Percentiles rank a stretch among this genome's conserved stretches.
Evolutionary conservation across 2,797 vertebrate species (phyloP).

Genomic region (Poecilia gillii): DNA sequence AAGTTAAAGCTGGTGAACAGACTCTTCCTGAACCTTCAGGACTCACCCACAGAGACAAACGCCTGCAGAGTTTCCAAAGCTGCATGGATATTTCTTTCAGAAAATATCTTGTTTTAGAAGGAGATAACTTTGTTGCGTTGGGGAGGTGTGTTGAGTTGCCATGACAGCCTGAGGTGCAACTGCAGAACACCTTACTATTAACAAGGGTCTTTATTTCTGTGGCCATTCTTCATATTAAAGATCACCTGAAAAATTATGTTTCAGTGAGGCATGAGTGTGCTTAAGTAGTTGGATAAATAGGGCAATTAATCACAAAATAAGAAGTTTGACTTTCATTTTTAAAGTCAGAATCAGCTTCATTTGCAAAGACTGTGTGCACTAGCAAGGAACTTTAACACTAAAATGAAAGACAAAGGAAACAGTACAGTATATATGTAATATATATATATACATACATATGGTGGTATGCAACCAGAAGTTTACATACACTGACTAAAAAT

Average conservation of each 20-base stretch:
- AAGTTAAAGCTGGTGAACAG: background rate
- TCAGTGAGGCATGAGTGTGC: background rate
- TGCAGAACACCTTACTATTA: background rate
- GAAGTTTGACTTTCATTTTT: background rate
- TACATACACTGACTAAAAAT: background rate
- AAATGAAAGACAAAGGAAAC: background rate
- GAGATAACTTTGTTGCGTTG: background rate
- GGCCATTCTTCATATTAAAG: background rate
- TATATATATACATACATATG: no score
- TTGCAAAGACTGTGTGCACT: background rate
- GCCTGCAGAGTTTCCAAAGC: background rate
- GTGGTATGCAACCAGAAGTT: background rate
- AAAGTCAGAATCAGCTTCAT: background rate
- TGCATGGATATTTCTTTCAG: background rate
- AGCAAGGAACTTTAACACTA: background rate
- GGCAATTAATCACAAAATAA: background rate
- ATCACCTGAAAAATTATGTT: background rate
- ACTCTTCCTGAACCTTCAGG: background rate
- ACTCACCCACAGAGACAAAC: background rate
- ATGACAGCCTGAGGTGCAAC: background rate
- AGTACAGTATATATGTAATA: background rate
- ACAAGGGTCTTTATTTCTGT: background rate
- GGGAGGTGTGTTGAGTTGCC: background rate
- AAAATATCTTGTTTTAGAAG: background rate
- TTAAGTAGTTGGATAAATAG: background rate